Conservation (phyloP, 2,888 invertebrate genomes). For the Drosophila infuscata region DNA sequence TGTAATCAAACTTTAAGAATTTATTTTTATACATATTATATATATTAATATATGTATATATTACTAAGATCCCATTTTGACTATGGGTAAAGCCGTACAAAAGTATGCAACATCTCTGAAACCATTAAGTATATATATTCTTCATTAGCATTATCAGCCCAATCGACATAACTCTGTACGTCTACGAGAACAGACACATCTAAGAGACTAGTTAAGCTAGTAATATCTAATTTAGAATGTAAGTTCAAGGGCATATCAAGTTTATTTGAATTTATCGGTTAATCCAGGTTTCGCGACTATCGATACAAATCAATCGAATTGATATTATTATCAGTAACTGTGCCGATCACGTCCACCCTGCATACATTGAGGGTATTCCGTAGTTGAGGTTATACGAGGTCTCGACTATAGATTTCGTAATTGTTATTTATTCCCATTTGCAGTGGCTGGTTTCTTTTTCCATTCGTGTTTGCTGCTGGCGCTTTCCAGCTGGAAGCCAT, state of each 20-base stretch:
- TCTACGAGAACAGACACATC: background rate
- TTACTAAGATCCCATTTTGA: too few relatives aligned
- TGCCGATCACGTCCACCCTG: background rate
- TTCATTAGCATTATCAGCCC: background rate
- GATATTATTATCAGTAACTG: background rate
- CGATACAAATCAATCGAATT: background rate
- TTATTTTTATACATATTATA: too few relatives aligned
- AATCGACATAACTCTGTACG: background rate
- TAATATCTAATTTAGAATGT: background rate
- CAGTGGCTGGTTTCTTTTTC: conserved; percentile 92
- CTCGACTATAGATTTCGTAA: background rate
- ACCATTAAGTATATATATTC: background rate
- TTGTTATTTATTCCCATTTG: conserved; percentile 3
- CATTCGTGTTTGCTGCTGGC: conserved; percentile 92
- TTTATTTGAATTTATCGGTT: background rate
- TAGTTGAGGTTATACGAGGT: background rate
- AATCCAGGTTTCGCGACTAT: background rate
- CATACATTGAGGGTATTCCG: background rate
- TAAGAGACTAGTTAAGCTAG: background rate
- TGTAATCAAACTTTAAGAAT: background rate
- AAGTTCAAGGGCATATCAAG: background rate
- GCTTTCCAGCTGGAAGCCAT: conserved; percentile 92
- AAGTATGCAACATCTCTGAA: too few relatives aligned
- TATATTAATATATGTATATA: background rate
- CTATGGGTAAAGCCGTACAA: too few relatives aligned